Evolutionary conservation across 2,113 vertebrate genomes (phyloP), one percentile per base, ranked within the genome.

Genomic region (Thomomys bottae): DNA sequence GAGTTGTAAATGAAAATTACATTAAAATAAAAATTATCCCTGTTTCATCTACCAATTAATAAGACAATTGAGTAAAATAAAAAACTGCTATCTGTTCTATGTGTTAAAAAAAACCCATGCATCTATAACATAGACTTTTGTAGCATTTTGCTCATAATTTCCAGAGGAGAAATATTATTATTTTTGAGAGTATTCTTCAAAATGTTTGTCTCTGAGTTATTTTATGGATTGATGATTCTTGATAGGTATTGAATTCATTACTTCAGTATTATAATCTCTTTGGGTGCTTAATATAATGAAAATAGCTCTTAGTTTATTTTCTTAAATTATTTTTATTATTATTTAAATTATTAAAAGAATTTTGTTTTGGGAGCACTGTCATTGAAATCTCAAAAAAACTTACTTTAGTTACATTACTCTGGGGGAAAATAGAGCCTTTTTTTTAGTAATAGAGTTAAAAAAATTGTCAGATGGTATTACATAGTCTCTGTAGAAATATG

Each of bases 391-490:
- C 15, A 76, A 78, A 85, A 68, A 30, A 81, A 54, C 24, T 71
- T 36, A 34, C 45, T 92, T 93, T 59, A 83, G 4, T 73, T 45
- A 4, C 88, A 80, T 88, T 95, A 95, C 76, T 88, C 89, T 49
- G 57, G 63, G 64, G 34, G 45, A 88, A 95, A 89, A 84, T 20
- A 59, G 20, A 82, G 3, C 24, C 88, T 61, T 45, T 95, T 90
- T 72, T 70, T 85, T 75, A 94, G 28, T 88, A 91, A 94, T 20
- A 85, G 66, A 92, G 36, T 21, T 78, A 57, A 93, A 93, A 96
- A 93, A 96, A 95, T 95, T 91, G 85, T 28, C 93, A 96, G 70
- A 93, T 87, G 76, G 72, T 57, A 87, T 94, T 34, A 91, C 85
- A 87, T 42, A 80, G 0, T 93, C 82, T 64, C 49, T 67, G 8